A percentile compares a stretch with the other conserved stretches of the same genome.
These are phyloP conservation scores for Sciurus vulgaris DNA, from an alignment of 2,797 vertebrate genomes.

Conservation along the genomic window DNA sequence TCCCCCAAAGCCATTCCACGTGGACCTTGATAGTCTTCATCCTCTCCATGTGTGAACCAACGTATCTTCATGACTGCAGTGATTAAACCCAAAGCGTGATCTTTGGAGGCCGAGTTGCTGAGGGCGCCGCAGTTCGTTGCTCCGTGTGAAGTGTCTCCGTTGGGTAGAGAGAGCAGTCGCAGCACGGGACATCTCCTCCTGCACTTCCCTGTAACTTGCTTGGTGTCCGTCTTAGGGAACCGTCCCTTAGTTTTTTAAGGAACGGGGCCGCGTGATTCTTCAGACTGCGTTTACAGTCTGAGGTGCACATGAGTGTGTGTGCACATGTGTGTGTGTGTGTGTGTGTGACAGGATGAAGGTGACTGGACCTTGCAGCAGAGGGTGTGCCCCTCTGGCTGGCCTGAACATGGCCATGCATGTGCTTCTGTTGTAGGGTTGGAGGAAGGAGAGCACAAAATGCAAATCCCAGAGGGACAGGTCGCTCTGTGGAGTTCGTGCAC, in stretches of 20 bases:
- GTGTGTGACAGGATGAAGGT: no score
- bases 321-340: no score
- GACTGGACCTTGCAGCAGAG: not conserved
- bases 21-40: not conserved
- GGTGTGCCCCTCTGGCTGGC: not conserved
- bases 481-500: fast-evolving
- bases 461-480: not conserved
- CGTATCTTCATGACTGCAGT: not conserved
- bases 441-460: not conserved
- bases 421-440: not conserved
- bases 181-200: not conserved
- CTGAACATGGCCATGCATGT: not conserved
- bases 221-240: not conserved
- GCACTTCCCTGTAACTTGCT: not conserved
- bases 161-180: not conserved
- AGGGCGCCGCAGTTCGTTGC: not conserved
- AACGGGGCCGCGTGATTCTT: not conserved
- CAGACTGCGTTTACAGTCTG: not conserved
- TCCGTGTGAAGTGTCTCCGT: not conserved
- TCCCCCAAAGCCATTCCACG: not conserved
- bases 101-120: not conserved
- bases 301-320: not conserved
- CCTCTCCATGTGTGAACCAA: slow-evolving; percentile 6
- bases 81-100: not conserved
- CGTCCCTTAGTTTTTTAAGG: not conserved